Conservation (phyloP, 2,888 invertebrate genomes). For the Euphydryas editha region DNA sequence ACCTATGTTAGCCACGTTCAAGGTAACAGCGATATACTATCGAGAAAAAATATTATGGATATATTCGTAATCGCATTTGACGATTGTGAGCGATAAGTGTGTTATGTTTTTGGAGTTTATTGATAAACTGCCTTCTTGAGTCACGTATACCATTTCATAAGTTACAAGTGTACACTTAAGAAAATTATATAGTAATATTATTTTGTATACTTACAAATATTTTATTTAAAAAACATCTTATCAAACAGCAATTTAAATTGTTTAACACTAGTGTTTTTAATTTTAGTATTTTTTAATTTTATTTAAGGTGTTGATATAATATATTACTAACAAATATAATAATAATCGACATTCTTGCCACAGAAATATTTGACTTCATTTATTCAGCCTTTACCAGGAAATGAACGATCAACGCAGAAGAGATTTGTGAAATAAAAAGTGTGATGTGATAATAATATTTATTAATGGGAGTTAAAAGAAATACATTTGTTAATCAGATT, state of each 20-base stretch:
- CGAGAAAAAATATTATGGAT: conserved; percentile 62
- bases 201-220: not conserved
- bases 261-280: too few species aligned
- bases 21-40: conserved; percentile 68
- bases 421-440: conserved; percentile 23
- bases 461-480: conserved; percentile 13
- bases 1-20: conserved; percentile 53
- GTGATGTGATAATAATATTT: conserved; percentile 28
- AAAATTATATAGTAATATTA: conserved; percentile 14
- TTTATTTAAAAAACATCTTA: not conserved
- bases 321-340: too few species aligned
- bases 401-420: conserved; percentile 3
- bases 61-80: conserved; percentile 55
- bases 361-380: not conserved
- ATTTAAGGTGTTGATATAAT: too few species aligned
- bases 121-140: conserved; percentile 69
- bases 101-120: conserved; percentile 67
- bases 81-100: conserved; percentile 71
- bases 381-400: not conserved
- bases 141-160: conserved; percentile 75
- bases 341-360: not conserved
- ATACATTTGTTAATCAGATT: conserved; percentile 16
- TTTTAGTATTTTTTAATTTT: too few species aligned
- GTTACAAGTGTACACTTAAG: conserved; percentile 52
- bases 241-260: not conserved